Percentiles rank a stretch among this genome's conserved stretches.
These are phyloP conservation scores for Selene dorsalis DNA, from an alignment of 2,797 vertebrate species.

Conservation along the genomic window DNA sequence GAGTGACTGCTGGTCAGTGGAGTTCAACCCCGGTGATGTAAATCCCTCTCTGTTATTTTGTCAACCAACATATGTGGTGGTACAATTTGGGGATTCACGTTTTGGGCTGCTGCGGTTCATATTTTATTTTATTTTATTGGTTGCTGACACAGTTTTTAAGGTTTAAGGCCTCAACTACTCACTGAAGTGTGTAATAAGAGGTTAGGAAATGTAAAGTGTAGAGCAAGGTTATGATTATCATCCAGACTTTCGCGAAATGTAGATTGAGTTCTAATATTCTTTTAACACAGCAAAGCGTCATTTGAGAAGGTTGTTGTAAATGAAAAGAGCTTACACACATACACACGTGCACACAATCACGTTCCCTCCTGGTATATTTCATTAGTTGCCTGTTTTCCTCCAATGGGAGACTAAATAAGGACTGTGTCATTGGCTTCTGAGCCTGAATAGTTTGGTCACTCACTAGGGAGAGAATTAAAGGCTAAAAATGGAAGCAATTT, in stretches of 20 bases:
- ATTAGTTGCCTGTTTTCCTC: constrained; percentile 57
- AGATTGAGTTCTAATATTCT: constrained; percentile 46
- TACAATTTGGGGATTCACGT: constrained; percentile 25
- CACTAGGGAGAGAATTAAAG: constrained; percentile 77
- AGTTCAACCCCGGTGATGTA: constrained; percentile 24
- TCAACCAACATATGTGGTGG: constrained; percentile 6
- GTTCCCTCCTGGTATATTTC: constrained; percentile 34
- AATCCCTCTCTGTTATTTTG: constrained; percentile 42
- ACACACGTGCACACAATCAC: constrained; percentile 14
- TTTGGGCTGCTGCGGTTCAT: constrained; percentile 24
- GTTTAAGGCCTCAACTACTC: constrained; percentile 24
- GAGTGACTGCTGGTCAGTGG: constrained; percentile 13
- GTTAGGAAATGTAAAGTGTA: constrained; percentile 32
- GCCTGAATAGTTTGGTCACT: constrained; percentile 70
- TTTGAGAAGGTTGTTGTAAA: constrained; percentile 23
- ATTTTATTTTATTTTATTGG: constrained; percentile 37
- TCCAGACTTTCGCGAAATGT: constrained; percentile 36
- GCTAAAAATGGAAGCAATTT: constrained; percentile 83
- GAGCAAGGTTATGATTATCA: constrained; percentile 52
- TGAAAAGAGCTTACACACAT: neutral
- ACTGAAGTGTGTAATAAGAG: constrained; percentile 16
- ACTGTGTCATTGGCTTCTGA: constrained; percentile 55
- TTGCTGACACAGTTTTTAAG: constrained; percentile 51
- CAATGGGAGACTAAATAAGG: constrained; percentile 55
- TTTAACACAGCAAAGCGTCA: constrained; percentile 31